Base-by-base conservation (phyloP, 2,797 vertebrate genomes). In the Enteromius unitaeniatus region DNA sequence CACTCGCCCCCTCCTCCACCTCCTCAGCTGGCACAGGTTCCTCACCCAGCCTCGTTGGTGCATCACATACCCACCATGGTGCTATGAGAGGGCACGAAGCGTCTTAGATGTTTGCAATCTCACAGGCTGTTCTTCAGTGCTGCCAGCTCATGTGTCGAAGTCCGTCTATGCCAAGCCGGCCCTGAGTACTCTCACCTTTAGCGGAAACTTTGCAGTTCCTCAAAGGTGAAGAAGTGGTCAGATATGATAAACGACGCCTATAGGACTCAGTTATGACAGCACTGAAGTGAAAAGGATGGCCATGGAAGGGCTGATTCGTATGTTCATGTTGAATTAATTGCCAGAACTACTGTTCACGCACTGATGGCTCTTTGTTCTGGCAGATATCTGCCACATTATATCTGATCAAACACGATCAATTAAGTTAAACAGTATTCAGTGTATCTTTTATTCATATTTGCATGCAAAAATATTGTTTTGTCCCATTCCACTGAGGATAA, bases 11-110 rank as follows among this genome's bases (percentile, higher is more conserved):
- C 96, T 0, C 93, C 95, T 0, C 94, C 94, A 4, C 91, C 96
- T 6, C 95, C 97, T 0, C 96, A 96, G 90, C 94, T 97, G 68
- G 89, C 95, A 0, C 91, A 95, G 0, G 93, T 96, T 87, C 94
- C 96, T 9, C 97, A 97, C 87, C 94, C 96, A 0, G 95, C 95
- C 0, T 93, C 97, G 0, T 91, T 98, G 86, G 95, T 97, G 0
- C 98, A 97, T 85, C 98, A 98, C 91, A 97, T 98, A 68, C 96
- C 97, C 31, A 96, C 97, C 86, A 96, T 99, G 97, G 98, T 98
- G 91, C 96, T 99, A 94, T 97, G 94, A 95, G 88, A 75, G 17
- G 5, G 49, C 26, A 23, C 19, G 19, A 26, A 47, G 13, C 21
- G 1, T 51, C 68, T 77, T 21, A 62, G 10, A 42, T 17, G 62